Conservation (phyloP, 2,797 vertebrate species). For the Picus viridis region DNA sequence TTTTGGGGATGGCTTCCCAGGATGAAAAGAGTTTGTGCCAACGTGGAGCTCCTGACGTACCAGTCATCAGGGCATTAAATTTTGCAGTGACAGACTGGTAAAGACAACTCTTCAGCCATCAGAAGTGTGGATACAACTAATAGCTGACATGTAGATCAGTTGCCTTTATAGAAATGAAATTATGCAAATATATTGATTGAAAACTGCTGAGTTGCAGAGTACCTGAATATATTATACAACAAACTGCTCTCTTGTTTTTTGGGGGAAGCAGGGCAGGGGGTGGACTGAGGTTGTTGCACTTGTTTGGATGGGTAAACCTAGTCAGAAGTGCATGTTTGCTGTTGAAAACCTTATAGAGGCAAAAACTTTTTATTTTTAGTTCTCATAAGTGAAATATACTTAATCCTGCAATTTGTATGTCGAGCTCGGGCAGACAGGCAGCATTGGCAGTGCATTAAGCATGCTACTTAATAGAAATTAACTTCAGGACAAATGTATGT, state of each 20-base stretch:
- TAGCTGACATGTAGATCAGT: background rate
- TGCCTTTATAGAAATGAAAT: background rate
- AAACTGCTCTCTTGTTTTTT: background rate
- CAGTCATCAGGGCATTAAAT: conserved; percentile 66
- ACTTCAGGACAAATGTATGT: conserved; percentile 78
- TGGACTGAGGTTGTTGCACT: conserved; percentile 8
- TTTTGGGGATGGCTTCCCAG: conserved; percentile 59
- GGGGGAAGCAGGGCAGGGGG: background rate
- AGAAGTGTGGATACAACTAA: conserved; percentile 53
- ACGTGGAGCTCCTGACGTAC: conserved; percentile 60
- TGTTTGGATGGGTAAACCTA: conserved; percentile 50
- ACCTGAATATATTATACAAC: background rate
- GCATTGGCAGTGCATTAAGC: conserved; percentile 93
- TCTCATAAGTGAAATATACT: conserved; percentile 80
- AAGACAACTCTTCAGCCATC: conserved; percentile 55
- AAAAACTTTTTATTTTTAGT: conserved; percentile 75
- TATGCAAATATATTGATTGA: background rate
- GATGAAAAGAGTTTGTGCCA: conserved; percentile 56
- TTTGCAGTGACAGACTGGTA: conserved; percentile 67
- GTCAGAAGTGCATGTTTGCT: conserved; percentile 77
- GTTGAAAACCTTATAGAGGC: conserved; percentile 66
- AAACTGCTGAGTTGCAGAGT: background rate
- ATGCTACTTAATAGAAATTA: conserved; percentile 83
- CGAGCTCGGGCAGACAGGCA: conserved; percentile 96
- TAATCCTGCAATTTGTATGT: conserved; percentile 83